Percentiles rank a stretch among this genome's conserved stretches.
Conservation (phyloP, 1,140 invertebrate genomes). For the Drosophila elegans region DNA sequence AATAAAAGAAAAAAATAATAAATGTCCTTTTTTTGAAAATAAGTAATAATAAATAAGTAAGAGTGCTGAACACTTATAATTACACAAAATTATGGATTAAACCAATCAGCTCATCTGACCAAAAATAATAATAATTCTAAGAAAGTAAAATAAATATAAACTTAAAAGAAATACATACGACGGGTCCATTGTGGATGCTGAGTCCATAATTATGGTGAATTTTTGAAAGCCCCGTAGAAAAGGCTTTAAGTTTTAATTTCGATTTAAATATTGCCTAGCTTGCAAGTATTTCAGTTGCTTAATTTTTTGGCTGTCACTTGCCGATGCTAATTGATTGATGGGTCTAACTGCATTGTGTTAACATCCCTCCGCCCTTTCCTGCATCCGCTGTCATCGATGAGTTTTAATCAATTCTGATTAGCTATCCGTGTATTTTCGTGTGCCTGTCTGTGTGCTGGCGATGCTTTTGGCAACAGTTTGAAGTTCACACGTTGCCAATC, state of each 20-base stretch:
- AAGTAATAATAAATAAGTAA: too few species aligned
- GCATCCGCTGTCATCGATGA: constrained; percentile 1
- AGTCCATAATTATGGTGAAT: constrained; percentile 7
- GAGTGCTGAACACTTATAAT: too few species aligned
- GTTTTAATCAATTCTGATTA: constrained; percentile 68
- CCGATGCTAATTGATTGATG: constrained; percentile 35
- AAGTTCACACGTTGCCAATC: constrained; percentile 38
- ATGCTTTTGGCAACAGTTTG: constrained; percentile 31
- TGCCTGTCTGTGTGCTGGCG: neutral
- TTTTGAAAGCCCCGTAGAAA: neutral
- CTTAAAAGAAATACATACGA: constrained; percentile 56
- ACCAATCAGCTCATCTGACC: neutral
- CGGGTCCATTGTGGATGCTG: constrained; percentile 20
- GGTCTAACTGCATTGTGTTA: constrained; percentile 22
- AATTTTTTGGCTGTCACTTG: constrained; percentile 5
- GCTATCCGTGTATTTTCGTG: constrained; percentile 12
- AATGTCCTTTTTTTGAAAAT: too few species aligned
- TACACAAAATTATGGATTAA: neutral
- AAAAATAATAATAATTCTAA: neutral
- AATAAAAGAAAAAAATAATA: neutral
- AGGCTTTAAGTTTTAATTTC: neutral
- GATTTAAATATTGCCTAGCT: neutral
- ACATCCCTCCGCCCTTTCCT: neutral
- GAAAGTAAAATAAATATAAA: constrained; percentile 6
- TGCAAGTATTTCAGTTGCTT: neutral